Percentiles rank a stretch among this genome's conserved stretches.
phyloP scores from a whole-genome alignment of 2,113 vertebrate species.

The Zosterops hypoxanthus region DNA sequence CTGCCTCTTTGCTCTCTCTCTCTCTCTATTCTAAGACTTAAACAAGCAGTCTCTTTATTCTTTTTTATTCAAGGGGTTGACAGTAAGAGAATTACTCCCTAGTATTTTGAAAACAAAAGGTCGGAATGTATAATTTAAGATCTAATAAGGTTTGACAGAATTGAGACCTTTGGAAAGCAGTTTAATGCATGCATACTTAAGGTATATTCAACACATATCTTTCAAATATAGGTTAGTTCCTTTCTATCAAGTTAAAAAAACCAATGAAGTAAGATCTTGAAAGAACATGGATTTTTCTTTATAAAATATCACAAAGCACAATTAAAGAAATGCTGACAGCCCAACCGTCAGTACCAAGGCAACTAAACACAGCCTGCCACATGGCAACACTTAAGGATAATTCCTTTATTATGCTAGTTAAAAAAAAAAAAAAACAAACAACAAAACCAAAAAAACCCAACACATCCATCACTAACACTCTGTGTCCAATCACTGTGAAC shows the following conservation, averaged over 20 bases:
- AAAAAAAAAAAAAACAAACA: neutral
- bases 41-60: neutral
- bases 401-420: neutral
- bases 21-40: neutral
- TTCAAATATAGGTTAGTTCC: neutral
- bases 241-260: neutral
- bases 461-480: neutral
- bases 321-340: neutral
- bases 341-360: neutral
- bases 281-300: neutral
- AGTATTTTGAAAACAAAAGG: neutral
- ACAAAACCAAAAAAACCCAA: neutral
- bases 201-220: neutral
- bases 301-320: neutral
- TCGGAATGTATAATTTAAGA: neutral
- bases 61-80: neutral
- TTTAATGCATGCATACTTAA: neutral
- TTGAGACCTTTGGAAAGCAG: neutral
- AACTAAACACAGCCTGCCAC: neutral
- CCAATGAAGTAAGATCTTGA: neutral
- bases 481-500: conserved; percentile 38
- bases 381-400: neutral
- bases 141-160: neutral
- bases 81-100: neutral
- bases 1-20: neutral